phyloP scores from a whole-genome alignment of 2,888 invertebrate species.

The Tinea pellionella region DNA sequence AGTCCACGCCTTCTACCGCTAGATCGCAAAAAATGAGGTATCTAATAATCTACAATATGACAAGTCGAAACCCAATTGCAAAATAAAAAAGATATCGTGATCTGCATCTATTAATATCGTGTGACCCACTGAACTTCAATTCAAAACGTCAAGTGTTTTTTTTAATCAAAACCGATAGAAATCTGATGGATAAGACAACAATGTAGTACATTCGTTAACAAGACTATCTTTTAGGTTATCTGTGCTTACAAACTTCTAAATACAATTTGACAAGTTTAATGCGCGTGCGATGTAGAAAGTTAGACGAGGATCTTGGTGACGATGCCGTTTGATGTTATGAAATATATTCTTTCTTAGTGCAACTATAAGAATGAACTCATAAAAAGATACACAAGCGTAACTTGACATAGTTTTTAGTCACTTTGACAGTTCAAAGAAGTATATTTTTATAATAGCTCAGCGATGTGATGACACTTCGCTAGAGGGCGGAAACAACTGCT shows the following conservation, averaged over 20 bases:
- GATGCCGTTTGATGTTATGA: neutral
- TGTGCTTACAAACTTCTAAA: conserved; percentile 1
- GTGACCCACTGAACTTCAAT: conserved; percentile 6
- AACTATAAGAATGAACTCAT: conserved; percentile 25
- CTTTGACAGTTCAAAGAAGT: too few species aligned
- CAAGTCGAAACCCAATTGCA: neutral
- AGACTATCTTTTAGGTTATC: conserved; percentile 4
- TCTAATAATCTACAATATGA: neutral
- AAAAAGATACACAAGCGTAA: neutral
- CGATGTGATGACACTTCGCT: too few species aligned
- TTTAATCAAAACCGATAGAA: neutral
- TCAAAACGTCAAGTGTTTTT: neutral
- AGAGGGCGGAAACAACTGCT: too few species aligned
- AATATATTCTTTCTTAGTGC: conserved; percentile 16
- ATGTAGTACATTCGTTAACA: conserved; percentile 10
- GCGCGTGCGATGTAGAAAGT: conserved; percentile 12
- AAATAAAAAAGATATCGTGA: neutral
- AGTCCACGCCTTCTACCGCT: too few species aligned
- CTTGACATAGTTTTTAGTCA: too few species aligned
- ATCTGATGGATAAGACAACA: neutral
- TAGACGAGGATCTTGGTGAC: neutral
- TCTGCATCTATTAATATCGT: neutral
- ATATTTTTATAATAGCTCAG: too few species aligned
- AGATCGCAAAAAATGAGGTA: too few species aligned
- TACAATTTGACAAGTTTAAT: conserved; percentile 12